A percentile compares a stretch with the other conserved stretches of the same genome.
phyloP scores from a whole-genome alignment of 2,113 vertebrate species.

The Saimiri boliviensis region DNA sequence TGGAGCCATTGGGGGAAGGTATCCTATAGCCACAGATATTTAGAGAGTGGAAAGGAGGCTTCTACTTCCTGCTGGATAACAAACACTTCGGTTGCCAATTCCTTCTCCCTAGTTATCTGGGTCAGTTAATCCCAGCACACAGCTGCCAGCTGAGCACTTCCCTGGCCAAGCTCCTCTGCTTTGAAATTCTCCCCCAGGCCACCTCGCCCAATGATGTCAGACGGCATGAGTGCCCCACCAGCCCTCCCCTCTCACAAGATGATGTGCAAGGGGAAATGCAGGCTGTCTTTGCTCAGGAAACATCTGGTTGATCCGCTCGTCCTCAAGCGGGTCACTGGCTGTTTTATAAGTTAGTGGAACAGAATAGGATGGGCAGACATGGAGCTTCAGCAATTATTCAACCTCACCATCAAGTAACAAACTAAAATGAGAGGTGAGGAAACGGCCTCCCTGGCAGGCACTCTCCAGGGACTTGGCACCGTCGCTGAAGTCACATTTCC shows the following conservation, averaged over 20 bases:
- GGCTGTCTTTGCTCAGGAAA: slow-evolving; percentile 87
- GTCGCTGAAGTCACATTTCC: slow-evolving; percentile 71
- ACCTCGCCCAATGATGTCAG: slow-evolving; percentile 79
- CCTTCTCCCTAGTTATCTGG: slow-evolving; percentile 51
- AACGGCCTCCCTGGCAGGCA: slow-evolving; percentile 65
- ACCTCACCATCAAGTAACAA: slow-evolving; percentile 49
- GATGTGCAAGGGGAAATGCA: slow-evolving; percentile 82
- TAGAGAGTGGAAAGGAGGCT: not conserved
- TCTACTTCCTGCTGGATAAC: not conserved
- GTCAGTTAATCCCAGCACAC: slow-evolving; percentile 47
- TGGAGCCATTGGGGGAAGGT: fast-evolving
- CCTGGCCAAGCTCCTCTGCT: slow-evolving; percentile 41
- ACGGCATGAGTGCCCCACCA: not conserved
- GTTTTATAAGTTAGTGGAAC: slow-evolving; percentile 80
- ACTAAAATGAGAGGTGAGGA: slow-evolving; percentile 70
- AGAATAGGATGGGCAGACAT: slow-evolving; percentile 79
- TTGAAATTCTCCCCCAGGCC: slow-evolving; percentile 71
- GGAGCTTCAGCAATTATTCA: slow-evolving; percentile 29
- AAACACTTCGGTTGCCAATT: slow-evolving; percentile 34
- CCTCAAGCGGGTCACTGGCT: slow-evolving; percentile 73
- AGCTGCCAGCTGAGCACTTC: slow-evolving; percentile 55
- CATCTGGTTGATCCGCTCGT: slow-evolving; percentile 84
- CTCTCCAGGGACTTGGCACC: slow-evolving; percentile 67
- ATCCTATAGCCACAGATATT: not conserved
- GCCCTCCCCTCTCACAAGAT: slow-evolving; percentile 77